Base-by-base conservation (phyloP, 2,888 invertebrate species). In the Amiota communis region DNA sequence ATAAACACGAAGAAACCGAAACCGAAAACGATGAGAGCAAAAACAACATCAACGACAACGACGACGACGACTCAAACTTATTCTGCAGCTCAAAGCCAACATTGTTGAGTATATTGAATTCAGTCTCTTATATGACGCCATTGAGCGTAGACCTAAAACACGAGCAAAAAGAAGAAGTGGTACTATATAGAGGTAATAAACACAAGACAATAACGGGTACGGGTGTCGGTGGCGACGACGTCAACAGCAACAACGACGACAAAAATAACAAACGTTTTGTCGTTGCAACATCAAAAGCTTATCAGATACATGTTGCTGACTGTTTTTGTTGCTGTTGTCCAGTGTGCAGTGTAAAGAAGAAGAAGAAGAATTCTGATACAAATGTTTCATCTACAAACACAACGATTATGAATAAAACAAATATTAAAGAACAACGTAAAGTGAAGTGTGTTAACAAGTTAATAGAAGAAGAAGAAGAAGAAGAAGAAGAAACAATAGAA, bases 81-180 rank as follows among this genome's bases (percentile, higher is more conserved):
- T 51, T 20, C n/a, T n/a, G 6, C 11, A 68, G 67, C 67, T 68
- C 67, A 36, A 23, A 10, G 12, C 15, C 65, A 15, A 49, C 49
- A 36, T 17, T 48, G 15, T 10, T 51, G 53, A 53, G 23, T 23
- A 15, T 36, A 2, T 8, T 49, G 11, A 49, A 67, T 51, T 68
- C 53, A 68, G 67, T 68, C 67, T 15, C 51, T 23, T 36, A 51
- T n/a, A 23, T 53, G 23, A 68, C 67, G 67, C 67, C 51, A 36
- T 20, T 15, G 67, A 20, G 67, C 36, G 67, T 12, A 23, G 67
- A 53, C 63, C 53, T 36, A 9, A 17, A 46, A 4, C 46, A 36
- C 23, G 23, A n/a, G 63, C n/a, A 46, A 63, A 8, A 46, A 23
- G 20, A 20, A 57, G 57, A 15, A 57, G 17, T 10, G 17, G 17